Conservation (phyloP, 2,888 invertebrate species). For the Melinaea menophilus region DNA sequence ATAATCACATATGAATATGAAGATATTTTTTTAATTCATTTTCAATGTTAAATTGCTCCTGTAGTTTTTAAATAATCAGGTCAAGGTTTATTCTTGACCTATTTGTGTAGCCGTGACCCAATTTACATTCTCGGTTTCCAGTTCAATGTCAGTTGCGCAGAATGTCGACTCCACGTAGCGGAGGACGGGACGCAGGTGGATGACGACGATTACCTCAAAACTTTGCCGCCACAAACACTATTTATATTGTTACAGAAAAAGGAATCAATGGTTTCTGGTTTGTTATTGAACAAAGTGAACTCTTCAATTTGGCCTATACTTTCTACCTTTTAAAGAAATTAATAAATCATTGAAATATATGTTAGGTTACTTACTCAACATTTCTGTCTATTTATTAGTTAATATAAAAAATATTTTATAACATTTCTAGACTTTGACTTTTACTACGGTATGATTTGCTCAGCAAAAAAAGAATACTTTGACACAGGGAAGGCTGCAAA, state of each 20-base stretch:
- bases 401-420: conserved; percentile 1
- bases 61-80: conserved; percentile 37
- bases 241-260: conserved; percentile 78
- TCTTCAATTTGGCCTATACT: too few species aligned
- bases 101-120: conserved; percentile 54
- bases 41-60: neutral
- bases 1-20: neutral
- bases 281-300: conserved; percentile 36
- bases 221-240: conserved; percentile 85
- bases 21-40: neutral
- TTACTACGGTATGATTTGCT: conserved; percentile 83
- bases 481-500: conserved; percentile 84
- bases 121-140: conserved; percentile 45
- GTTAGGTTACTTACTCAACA: neutral
- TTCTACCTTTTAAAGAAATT: neutral
- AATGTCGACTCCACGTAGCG: conserved; percentile 76
- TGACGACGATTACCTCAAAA: conserved; percentile 86
- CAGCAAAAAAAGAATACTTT: conserved; percentile 82
- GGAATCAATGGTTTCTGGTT: conserved; percentile 79
- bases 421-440: conserved; percentile 81
- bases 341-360: neutral
- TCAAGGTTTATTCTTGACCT: conserved; percentile 49
- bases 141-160: conserved; percentile 71
- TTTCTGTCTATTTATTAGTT: neutral
- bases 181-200: conserved; percentile 84